Evolutionary conservation across 2,113 vertebrate species (phyloP), one percentile per base, ranked within the genome.

Genomic region (Amphilophus citrinellus): DNA sequence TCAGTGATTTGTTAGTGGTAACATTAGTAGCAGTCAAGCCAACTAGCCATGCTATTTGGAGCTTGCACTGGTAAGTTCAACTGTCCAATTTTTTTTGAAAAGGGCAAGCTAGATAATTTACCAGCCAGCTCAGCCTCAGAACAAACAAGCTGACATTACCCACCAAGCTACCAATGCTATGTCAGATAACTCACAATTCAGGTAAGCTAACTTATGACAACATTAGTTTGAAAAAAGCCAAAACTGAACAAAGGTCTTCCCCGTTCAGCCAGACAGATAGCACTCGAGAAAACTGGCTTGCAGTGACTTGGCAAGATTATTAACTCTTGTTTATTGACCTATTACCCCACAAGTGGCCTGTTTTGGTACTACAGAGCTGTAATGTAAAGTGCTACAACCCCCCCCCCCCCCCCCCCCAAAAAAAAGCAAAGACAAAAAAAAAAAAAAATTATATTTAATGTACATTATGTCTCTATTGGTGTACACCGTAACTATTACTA

Each of bases 291-390:
- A 32, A 71, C 24, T 32, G 24, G 1, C 17, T 71, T 44, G 17
- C 44, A 53, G 13, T 5, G 13, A 47, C 44, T 14, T 15, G 44
- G 13, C 13, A 44, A 5, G 42, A 44, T 30, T 6, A 50, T 71
- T 50, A 24, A 50, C 5, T 50, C 65, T 71, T 30, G 66, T 71
- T 71, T 50, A 71, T 50, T 71, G 44, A 71, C 24, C 66, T 71
- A 50, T 71, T 71, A 71, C 65, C 15, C 42, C 42, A 50, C 47
- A 27, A 71, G 30, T 53, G 6, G 17, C 15, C 50, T 30, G 44
- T 71, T 71, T 71, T 71, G 30, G 44, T 71, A 71, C 10, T 71
- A 71, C 44, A 50, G 44, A 30, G 50, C 66, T 68, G 27, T 68
- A 37, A 37, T 37, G 37, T 37, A 17, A 68, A 68, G 42, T 18